phyloP scores from a whole-genome alignment of 2,888 invertebrate species.

The Drosophila nr. perissopoda region DNA sequence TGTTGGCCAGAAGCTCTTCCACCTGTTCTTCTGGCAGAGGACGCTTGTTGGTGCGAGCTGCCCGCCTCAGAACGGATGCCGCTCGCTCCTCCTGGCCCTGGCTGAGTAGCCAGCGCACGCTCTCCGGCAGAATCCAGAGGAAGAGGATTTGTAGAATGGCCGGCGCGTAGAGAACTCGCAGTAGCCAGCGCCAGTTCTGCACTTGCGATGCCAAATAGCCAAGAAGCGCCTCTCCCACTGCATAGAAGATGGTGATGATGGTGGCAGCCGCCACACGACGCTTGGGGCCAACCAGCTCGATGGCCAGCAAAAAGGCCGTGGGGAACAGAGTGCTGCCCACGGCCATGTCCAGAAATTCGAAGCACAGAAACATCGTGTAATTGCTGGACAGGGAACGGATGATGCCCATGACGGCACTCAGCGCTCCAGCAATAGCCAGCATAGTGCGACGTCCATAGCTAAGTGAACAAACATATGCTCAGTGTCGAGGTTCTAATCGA shows the following conservation, averaged over 20 bases:
- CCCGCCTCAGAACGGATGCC: slow-evolving; percentile 86
- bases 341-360: slow-evolving; percentile 90
- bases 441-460: slow-evolving; percentile 87
- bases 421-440: slow-evolving; percentile 86
- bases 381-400: slow-evolving; percentile 89
- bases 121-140: slow-evolving; percentile 89
- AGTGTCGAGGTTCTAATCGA: background rate
- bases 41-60: slow-evolving; percentile 87
- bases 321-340: slow-evolving; percentile 90
- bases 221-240: slow-evolving; percentile 89
- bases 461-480: background rate
- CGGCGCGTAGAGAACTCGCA: slow-evolving; percentile 89
- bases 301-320: slow-evolving; percentile 89
- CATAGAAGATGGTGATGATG: slow-evolving; percentile 89
- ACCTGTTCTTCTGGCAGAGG: slow-evolving; percentile 68
- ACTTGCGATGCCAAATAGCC: slow-evolving; percentile 89
- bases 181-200: slow-evolving; percentile 89
- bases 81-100: slow-evolving; percentile 87
- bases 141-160: slow-evolving; percentile 89
- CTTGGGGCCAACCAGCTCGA: slow-evolving; percentile 91
- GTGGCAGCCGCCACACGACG: slow-evolving; percentile 90
- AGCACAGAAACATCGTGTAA: slow-evolving; percentile 89
- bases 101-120: slow-evolving; percentile 90
- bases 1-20: slow-evolving; percentile 61
- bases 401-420: slow-evolving; percentile 89